Conservation (phyloP, 2,113 vertebrate species). For the Melozone crissalis region DNA sequence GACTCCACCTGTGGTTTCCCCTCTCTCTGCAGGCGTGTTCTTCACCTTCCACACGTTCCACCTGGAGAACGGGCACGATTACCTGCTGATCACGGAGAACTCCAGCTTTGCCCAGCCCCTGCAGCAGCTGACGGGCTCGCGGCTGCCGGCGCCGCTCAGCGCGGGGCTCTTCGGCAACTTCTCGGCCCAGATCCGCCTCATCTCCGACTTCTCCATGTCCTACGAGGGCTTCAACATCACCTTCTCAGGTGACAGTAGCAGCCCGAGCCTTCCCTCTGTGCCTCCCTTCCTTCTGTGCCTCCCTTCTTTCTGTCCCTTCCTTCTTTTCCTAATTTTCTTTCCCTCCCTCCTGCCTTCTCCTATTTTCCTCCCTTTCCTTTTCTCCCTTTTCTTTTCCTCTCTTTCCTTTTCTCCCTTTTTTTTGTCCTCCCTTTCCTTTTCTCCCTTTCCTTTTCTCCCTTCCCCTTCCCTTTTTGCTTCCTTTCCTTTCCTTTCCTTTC, state of each 20-base stretch:
- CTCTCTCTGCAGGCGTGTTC: constrained; percentile 80
- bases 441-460: no score
- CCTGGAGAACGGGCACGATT: constrained; percentile 93
- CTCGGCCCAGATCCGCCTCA: constrained; percentile 94
- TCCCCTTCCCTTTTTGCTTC: no score
- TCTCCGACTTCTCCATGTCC: constrained; percentile 98
- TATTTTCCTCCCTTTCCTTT: no score
- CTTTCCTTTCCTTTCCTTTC: no score
- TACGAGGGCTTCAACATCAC: constrained; percentile 99
- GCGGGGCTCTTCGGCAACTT: constrained; percentile 96
- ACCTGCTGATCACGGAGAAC: constrained; percentile 93
- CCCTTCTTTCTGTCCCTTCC: no score
- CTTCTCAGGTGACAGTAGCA: constrained; percentile 84
- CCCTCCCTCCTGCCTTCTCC: no score
- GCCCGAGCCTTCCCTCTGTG: background rate
- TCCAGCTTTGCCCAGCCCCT: constrained; percentile 91
- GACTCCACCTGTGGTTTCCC: accelerated
- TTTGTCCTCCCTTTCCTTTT: no score
- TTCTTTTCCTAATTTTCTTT: no score
- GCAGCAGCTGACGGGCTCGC: constrained; percentile 90
- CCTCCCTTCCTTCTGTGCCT: background rate
- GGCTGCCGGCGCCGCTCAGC: constrained; percentile 87
- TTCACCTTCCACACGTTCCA: constrained; percentile 98
- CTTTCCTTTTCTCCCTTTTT: no score
- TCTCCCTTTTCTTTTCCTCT: no score